Base-by-base conservation (phyloP, 2,888 invertebrate species). In the Epistrophe eligans region DNA sequence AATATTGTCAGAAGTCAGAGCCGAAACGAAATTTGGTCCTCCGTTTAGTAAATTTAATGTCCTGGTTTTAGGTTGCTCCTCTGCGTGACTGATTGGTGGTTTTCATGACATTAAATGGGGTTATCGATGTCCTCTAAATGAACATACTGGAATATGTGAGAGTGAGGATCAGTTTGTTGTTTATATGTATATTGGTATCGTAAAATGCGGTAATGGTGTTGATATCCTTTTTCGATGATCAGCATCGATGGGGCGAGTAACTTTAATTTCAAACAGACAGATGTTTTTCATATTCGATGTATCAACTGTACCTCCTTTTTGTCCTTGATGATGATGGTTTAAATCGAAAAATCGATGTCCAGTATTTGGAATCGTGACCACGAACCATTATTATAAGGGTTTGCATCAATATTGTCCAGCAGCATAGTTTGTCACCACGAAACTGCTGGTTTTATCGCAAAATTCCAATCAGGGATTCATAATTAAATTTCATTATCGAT, bases 41-140 rank as follows among this genome's bases (percentile, higher is more conserved):
- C 52, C 43, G 79, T 80, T 76, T 76, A 57, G 50, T 62, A 15
- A 8, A 24, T 64, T 24, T 28, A 40, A 15, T 60, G 43, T 50
- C 35, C 19, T 45, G 58, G 43, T 64, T 55, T 28, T 62, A 32
- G 70, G 62, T 48, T 77, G 66, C 71, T 85, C 67, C 82, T 88
- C 73, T 67, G 81, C 82, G 88, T 88, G 85, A 88, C 88, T 88
- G 88, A 88, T 88, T 88, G 79, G 88, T 77, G 88, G 88, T 88
- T 88, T 88, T 71, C 72, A 62, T 87, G 87, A 87, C 87, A 83
- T 76, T 79, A 87, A 87, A 83, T 79, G 76, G 87, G 87, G 74
- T 87, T 83, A 83, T 87, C 72, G 79, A 73, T 72, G 79, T 82
- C 79, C 79, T 71, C 5, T 24, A 15, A 71, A 72, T 70, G 77